A percentile compares a stretch with the other conserved stretches of the same genome.
Evolutionary conservation across 2,113 vertebrate genomes (phyloP).

Genomic region (Prunella himalayana): DNA sequence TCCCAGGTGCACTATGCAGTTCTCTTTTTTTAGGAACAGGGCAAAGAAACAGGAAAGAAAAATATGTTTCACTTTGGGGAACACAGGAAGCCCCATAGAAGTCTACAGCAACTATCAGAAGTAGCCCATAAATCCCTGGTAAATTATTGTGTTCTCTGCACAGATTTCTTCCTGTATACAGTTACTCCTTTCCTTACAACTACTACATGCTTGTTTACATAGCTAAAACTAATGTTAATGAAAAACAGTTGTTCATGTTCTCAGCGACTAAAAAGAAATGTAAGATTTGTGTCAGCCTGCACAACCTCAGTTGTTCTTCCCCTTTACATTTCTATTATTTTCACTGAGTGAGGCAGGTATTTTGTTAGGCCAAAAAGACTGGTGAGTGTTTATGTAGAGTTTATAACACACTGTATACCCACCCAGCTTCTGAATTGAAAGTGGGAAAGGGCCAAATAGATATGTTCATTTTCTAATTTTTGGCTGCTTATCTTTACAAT

Average conservation of each 20-base stretch:
- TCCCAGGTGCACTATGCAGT: neutral
- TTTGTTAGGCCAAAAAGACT: neutral
- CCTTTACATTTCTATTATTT: neutral
- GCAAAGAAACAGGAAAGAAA: neutral
- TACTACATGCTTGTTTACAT: neutral
- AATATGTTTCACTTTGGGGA: neutral
- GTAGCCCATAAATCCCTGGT: neutral
- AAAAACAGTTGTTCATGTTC: neutral
- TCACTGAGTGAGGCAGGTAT: neutral
- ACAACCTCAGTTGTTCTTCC: neutral
- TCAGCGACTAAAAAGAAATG: neutral
- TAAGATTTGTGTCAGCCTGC: neutral
- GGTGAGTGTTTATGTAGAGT: neutral
- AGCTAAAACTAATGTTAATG: neutral
- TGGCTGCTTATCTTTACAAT: neutral
- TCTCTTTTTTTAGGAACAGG: neutral
- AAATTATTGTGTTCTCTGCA: neutral
- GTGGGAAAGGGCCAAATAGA: neutral
- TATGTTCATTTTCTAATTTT: neutral
- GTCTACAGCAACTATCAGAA: neutral
- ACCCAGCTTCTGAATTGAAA: neutral
- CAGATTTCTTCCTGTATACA: neutral
- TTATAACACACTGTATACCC: neutral
- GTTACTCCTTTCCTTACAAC: neutral
- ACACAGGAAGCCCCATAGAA: neutral